Base-by-base conservation (phyloP, 2,888 invertebrate genomes). In the Ophion slaviceki region DNA sequence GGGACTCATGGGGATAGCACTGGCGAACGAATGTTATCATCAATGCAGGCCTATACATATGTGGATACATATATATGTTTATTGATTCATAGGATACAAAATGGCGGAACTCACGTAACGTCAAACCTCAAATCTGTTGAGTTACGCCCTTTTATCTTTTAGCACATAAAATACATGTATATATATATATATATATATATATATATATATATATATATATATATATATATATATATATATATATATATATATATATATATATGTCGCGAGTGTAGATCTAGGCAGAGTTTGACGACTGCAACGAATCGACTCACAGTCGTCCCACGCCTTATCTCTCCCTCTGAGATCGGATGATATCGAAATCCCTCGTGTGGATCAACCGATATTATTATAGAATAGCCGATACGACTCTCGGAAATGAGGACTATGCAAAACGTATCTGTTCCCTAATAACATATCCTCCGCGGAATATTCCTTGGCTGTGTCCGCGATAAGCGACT, bases 401-500 rank as follows among this genome's bases (percentile, higher is more conserved):
- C 61, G 76, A 78, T 70, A 57, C 53, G 28, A 5, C 36, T 76
- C 71, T 72, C n/a, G 75, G 72, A 80, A 84, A 84, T 77, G 59
- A 64, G 82, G 82, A 77, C 71, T 76, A 77, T 82, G 85, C 82
- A 76, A 85, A 85, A 76, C 57, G 68, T 36, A 57, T 79, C 79
- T 79, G 71, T 71, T 47, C 78, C 75, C 74, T 75, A 79, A 79
- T 79, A 75, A 85, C 74, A 57, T 71, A 80, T 85, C 78, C 68
- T 45, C 17, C 24, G 59, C 24, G 61, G 40, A 64, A 72, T 80
- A 61, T 84, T 82, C 78, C 32, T 74, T 64, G 57, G 70, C 72
- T 28, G 71, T 64, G 70, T 24, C 2, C 36, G 53, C 68, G 79
- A 80, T 79, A 75, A 82, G 85, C 74, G 78, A 75, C 78, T 85